Conservation (phyloP, 2,888 invertebrate genomes). For the Leptopterna dolabrata region DNA sequence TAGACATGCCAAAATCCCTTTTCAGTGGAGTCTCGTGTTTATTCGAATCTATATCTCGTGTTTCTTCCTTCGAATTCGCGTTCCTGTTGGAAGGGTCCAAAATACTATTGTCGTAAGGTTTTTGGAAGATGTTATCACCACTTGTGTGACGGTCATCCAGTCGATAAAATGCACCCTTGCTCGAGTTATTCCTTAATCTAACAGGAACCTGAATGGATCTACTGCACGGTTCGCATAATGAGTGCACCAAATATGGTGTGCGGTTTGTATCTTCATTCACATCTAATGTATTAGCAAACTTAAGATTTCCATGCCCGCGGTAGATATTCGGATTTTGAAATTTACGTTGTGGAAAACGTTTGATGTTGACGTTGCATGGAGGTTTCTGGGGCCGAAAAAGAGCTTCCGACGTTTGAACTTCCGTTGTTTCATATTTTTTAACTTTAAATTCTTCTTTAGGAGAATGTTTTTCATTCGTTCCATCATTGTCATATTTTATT, state of each 20-base stretch:
- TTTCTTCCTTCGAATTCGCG: background rate
- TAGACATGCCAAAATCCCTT: background rate
- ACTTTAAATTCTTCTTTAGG: background rate
- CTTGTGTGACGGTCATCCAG: background rate
- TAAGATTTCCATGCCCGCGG: too few species aligned
- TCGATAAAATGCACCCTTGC: background rate
- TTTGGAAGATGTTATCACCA: background rate
- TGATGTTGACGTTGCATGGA: too few species aligned
- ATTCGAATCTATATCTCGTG: background rate
- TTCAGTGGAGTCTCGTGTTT: background rate
- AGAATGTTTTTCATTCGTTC: background rate
- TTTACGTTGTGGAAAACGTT: too few species aligned
- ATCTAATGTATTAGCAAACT: too few species aligned
- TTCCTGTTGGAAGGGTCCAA: background rate
- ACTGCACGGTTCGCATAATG: background rate
- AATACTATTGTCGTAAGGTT: background rate
- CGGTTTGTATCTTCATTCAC: too few species aligned
- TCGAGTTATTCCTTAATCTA: too few species aligned
- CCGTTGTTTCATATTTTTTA: background rate
- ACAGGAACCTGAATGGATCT: too few species aligned
- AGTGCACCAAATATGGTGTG: background rate
- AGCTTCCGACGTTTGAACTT: too few species aligned
- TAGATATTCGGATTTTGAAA: too few species aligned
- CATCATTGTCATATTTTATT: too few species aligned
- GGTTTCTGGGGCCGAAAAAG: too few species aligned